These are phyloP conservation scores for Xenopus petersii DNA, from an alignment of 2,797 vertebrate genomes.

Conservation along the genomic window DNA sequence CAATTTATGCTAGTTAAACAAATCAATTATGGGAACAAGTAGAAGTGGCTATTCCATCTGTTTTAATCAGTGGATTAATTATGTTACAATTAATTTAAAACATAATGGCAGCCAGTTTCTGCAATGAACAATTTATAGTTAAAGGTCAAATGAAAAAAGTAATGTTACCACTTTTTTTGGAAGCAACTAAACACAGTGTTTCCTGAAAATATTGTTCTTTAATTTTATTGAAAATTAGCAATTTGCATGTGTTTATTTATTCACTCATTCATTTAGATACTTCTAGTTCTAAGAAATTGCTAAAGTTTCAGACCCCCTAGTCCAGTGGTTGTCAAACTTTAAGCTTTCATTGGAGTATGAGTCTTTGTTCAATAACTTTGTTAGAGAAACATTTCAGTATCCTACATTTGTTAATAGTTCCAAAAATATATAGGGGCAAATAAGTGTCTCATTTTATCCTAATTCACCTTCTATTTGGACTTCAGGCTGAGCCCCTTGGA, in stretches of 20 bases:
- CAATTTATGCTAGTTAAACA: conserved; percentile 42
- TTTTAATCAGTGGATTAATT: conserved; percentile 48
- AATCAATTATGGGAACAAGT: conserved; percentile 39
- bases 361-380: too few species aligned
- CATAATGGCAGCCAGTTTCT: conserved; percentile 27
- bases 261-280: too few species aligned
- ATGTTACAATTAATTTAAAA: conserved; percentile 40
- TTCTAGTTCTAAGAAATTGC: too few species aligned
- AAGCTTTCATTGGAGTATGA: too few species aligned
- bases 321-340: too few species aligned
- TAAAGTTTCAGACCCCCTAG: too few species aligned
- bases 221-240: neutral
- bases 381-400: too few species aligned
- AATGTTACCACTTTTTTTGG: conserved; percentile 26
- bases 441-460: too few species aligned
- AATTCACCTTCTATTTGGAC: too few species aligned
- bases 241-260: neutral
- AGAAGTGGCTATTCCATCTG: conserved; percentile 27
- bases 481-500: too few species aligned
- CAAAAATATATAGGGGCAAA: too few species aligned
- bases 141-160: conserved; percentile 40
- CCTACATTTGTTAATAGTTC: too few species aligned
- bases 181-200: conserved; percentile 17
- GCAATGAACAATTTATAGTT: conserved; percentile 26
- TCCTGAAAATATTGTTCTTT: neutral